Base-by-base conservation (phyloP, 2,888 invertebrate species). In the Patella pellucida region DNA sequence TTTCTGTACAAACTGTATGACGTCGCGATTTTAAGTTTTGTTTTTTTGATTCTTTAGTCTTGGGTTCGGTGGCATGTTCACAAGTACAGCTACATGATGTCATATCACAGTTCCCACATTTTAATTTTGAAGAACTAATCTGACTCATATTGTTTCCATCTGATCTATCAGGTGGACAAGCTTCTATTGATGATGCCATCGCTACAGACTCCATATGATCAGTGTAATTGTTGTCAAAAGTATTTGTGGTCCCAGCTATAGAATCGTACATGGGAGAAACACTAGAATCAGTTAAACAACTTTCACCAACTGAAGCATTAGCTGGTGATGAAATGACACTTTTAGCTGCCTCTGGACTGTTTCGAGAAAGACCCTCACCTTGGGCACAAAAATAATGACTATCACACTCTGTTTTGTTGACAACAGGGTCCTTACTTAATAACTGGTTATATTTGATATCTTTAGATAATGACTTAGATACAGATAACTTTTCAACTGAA, bases 311-410 rank as follows among this genome's bases (percentile, higher is more conserved):
- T 23, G 62, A 62, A 11, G 62, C 62, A 62, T 62, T 62, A 19
- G 62, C 62, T 23, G 62, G 62, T 23, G 62, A 62, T 23, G 62
- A 62, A 19, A 62, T 62, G 62, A 62, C 62, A 62, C 62, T 62
- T 62, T 62, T 62, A 62, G 62, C 62, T 62, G 62, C 62, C 62
- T 62, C 62, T 62, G 62, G 62, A 62, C 62, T 62, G 62, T 62
- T 62, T 62, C 62, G 19, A 3, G 62, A 62, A 11, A 62, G 7
- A 11, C 62, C 62, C 23, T 62, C 62, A 62, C 62, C 62, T 14
- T 62, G 56, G 9, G 16, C 19, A 62, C 62, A 62, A 15, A 62
- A 62, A 62, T 62, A 62, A 62, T 62, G 62, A 62, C 62, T 62
- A 62, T 62, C 62, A 62, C 62, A 62, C 23, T 62, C 62, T 62